Evolutionary conservation across 2,888 invertebrate genomes (phyloP).

Genomic region (Sarcophaga variegata): DNA sequence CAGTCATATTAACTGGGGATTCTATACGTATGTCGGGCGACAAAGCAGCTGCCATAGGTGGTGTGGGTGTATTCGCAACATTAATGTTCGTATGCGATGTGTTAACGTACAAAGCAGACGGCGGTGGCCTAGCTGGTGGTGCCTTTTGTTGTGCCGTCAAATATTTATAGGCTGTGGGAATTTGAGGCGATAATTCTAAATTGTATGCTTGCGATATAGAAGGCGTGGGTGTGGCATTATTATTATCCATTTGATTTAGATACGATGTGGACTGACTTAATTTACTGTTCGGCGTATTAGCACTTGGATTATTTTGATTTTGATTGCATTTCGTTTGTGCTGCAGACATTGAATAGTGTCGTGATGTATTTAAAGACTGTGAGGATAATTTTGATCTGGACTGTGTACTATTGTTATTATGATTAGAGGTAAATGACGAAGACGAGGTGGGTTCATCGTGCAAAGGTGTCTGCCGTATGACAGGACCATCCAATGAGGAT

Average conservation of each 20-base stretch:
- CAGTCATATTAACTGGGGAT: slow-evolving; percentile 91
- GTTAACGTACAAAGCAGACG: slow-evolving; percentile 53
- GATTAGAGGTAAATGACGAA: slow-evolving; percentile 39
- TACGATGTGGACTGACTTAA: slow-evolving; percentile 80
- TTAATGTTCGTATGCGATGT: slow-evolving; percentile 37
- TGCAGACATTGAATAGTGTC: slow-evolving; percentile 70
- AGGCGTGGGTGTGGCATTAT: slow-evolving; percentile 74
- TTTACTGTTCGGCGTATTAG: slow-evolving; percentile 74
- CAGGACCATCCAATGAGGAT: slow-evolving; percentile 81
- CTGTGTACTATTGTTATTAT: slow-evolving; percentile 67
- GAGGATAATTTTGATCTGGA: slow-evolving; percentile 79
- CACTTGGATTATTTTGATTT: slow-evolving; percentile 72
- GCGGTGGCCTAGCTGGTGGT: slow-evolving; percentile 47
- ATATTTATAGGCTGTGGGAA: slow-evolving; percentile 54
- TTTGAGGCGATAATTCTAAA: slow-evolving; percentile 56
- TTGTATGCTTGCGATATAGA: slow-evolving; percentile 68
- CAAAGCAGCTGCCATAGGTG: slow-evolving; percentile 67
- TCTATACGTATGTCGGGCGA: slow-evolving; percentile 85
- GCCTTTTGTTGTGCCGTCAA: slow-evolving; percentile 29
- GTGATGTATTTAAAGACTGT: slow-evolving; percentile 77
- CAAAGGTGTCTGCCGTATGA: slow-evolving; percentile 69
- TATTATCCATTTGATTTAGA: slow-evolving; percentile 76
- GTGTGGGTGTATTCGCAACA: slow-evolving; percentile 38
- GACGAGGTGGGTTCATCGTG: slow-evolving; percentile 22
- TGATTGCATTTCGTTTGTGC: slow-evolving; percentile 63